phyloP scores from a whole-genome alignment of 2,797 vertebrate genomes.

The Cirrhinus mrigala region DNA sequence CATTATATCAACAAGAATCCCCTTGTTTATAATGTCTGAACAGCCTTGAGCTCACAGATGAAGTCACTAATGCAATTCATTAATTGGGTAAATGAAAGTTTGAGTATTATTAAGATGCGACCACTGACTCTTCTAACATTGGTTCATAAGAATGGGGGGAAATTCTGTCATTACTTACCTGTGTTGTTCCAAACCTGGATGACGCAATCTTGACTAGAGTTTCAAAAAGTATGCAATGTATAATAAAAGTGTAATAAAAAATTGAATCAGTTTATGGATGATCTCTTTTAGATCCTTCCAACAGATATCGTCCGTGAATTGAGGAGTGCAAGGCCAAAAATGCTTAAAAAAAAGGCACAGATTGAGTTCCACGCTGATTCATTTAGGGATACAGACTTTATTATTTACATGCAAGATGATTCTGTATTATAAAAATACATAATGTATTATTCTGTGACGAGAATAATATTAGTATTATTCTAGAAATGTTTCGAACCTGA shows the following conservation, averaged over 20 bases:
- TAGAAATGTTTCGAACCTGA: neutral
- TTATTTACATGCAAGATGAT: neutral
- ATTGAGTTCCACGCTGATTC: neutral
- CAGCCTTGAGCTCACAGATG: constrained; percentile 1
- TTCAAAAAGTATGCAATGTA: neutral
- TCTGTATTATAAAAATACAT: neutral
- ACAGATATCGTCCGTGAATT: neutral
- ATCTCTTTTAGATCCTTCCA: neutral
- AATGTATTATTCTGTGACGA: neutral
- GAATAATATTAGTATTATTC: no score
- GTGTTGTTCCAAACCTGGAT: no score
- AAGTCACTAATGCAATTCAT: constrained; percentile 17
- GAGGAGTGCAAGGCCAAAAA: neutral
- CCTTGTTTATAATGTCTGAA: constrained; percentile 2
- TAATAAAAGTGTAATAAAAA: neutral
- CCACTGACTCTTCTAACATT: neutral
- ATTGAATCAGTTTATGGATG: neutral
- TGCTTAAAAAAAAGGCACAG: neutral
- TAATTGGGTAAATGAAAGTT: neutral
- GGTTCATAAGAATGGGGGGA: neutral
- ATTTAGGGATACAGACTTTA: neutral
- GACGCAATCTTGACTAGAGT: neutral
- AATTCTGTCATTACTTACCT: neutral
- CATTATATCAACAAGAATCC: constrained; percentile 16
- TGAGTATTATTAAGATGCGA: neutral